These are phyloP conservation scores for Pelodytes ibericus DNA, from an alignment of 2,797 vertebrate genomes.

Conservation along the genomic window DNA sequence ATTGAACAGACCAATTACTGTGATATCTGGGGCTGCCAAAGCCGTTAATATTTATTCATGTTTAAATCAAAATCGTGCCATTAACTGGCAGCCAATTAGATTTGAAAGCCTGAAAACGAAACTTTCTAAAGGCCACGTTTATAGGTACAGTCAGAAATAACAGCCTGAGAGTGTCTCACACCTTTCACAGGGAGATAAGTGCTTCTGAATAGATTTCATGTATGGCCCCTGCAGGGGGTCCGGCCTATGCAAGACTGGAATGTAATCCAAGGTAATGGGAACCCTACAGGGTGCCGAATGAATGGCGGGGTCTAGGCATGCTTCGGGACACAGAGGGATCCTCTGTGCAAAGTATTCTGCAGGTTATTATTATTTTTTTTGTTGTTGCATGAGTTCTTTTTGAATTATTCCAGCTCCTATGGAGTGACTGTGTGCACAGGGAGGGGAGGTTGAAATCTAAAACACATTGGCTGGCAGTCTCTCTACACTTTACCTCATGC, in stretches of 20 bases:
- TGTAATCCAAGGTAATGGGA: background rate
- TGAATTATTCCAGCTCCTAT: slow-evolving; percentile 20
- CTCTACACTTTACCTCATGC: slow-evolving; percentile 31
- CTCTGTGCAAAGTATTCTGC: background rate
- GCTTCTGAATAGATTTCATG: background rate
- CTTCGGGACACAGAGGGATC: background rate
- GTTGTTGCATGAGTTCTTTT: slow-evolving; percentile 7
- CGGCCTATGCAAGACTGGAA: background rate
- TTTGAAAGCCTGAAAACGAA: too few species aligned
- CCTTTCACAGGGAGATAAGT: background rate
- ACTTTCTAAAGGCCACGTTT: too few species aligned
- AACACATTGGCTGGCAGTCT: slow-evolving; percentile 45
- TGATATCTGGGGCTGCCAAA: too few species aligned
- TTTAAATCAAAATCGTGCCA: too few species aligned
- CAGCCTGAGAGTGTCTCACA: too few species aligned
- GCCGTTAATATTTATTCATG: too few species aligned
- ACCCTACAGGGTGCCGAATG: background rate
- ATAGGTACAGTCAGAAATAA: too few species aligned
- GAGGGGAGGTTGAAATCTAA: slow-evolving; percentile 28
- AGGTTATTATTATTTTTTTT: too few species aligned
- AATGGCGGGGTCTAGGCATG: background rate
- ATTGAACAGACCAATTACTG: too few species aligned
- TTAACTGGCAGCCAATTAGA: too few species aligned
- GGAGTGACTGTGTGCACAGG: slow-evolving; percentile 1
- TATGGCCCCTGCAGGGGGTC: background rate